Evolutionary conservation across 1,140 invertebrate species (phyloP).

Genomic region (Archivesica marissinica): DNA sequence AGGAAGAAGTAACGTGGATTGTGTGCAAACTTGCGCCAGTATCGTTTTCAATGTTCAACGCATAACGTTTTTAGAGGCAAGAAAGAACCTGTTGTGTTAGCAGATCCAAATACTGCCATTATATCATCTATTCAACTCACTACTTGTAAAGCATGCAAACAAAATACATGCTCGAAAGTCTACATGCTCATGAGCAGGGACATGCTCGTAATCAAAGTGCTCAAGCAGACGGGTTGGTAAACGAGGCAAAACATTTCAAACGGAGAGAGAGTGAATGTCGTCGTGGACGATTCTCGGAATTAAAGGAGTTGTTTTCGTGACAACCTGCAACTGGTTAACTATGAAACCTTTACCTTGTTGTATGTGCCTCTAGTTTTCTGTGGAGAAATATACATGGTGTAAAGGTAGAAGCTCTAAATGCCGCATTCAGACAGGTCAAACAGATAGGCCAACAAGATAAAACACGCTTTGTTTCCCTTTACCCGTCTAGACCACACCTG

Average conservation of each 20-base stretch:
- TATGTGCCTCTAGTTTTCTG: slow-evolving; percentile 37
- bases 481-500: too few relatives aligned
- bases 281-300: neutral
- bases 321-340: slow-evolving; percentile 39
- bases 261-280: neutral
- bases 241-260: slow-evolving; percentile 14
- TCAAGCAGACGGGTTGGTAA: neutral
- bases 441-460: too few relatives aligned
- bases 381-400: slow-evolving; percentile 42
- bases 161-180: neutral
- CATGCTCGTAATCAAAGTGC: neutral
- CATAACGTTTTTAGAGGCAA: neutral
- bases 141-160: slow-evolving; percentile 6
- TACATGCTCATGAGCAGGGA: too few relatives aligned
- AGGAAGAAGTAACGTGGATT: too few relatives aligned
- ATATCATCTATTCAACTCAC: neutral
- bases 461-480: too few relatives aligned
- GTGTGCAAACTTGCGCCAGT: neutral
- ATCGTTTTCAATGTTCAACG: neutral
- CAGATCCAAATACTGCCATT: neutral
- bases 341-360: slow-evolving; percentile 50
- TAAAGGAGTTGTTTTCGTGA: slow-evolving; percentile 11
- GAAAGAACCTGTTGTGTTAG: neutral
- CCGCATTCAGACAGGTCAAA: too few relatives aligned
- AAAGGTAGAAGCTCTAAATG: neutral